Evolutionary conservation across 2,113 vertebrate species (phyloP).

Genomic region (Nyctereutes procyonoides): DNA sequence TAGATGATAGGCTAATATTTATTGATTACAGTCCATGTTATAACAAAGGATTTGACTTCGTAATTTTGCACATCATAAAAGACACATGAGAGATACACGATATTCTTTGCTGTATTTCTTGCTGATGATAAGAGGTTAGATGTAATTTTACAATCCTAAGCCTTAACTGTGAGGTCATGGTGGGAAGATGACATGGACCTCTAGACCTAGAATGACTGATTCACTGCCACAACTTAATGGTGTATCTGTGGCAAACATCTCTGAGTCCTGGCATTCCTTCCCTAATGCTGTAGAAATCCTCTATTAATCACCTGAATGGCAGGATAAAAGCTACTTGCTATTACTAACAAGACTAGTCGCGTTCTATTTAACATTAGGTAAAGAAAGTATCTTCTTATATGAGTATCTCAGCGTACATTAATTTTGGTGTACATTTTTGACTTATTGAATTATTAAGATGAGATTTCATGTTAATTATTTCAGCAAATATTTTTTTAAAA

Average conservation of each 20-base stretch:
- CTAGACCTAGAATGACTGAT: not conserved
- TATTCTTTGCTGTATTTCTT: not conserved
- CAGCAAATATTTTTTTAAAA: not conserved
- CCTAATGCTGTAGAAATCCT: not conserved
- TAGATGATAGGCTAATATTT: not conserved
- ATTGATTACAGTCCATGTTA: not conserved
- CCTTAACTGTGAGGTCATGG: not conserved
- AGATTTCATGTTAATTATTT: not conserved
- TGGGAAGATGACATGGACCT: not conserved
- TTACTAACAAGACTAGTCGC: not conserved
- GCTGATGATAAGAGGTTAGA: not conserved
- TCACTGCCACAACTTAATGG: fast-evolving
- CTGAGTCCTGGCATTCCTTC: not conserved
- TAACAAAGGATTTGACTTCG: not conserved
- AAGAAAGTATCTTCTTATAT: not conserved
- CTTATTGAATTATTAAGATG: not conserved
- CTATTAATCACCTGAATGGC: not conserved
- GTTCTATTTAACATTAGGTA: not conserved
- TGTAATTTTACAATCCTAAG: not conserved
- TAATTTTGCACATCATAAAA: not conserved
- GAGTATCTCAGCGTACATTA: not conserved
- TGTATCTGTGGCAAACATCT: not conserved
- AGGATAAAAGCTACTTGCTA: not conserved
- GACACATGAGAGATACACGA: too few species aligned
- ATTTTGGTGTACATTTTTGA: not conserved